Evolutionary conservation across 92 coral and sea anemone genomes (phyloP).

Genomic region (Muricea muricata): DNA sequence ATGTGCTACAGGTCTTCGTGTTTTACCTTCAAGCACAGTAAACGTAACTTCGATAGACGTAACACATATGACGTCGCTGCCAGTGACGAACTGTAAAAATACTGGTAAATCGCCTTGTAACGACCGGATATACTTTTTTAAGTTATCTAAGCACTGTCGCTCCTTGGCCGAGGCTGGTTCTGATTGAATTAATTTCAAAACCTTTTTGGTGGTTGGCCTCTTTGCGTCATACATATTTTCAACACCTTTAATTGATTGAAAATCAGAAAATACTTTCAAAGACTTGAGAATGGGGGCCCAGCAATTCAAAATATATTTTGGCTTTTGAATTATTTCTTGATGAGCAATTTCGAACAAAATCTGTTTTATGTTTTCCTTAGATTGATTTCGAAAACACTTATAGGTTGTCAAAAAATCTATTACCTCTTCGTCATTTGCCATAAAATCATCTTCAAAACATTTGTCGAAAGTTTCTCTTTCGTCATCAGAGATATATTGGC

Average conservation of each 20-base stretch:
- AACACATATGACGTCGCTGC: slow-evolving; percentile 50
- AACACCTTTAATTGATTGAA: slow-evolving; percentile 4
- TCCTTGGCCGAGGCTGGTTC: slow-evolving; percentile 49
- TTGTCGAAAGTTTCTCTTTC: slow-evolving; percentile 48
- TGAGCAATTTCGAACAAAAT: slow-evolving; percentile 43
- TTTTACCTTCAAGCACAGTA: slow-evolving; percentile 36
- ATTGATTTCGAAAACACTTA: slow-evolving; percentile 44
- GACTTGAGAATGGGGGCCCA: slow-evolving; percentile 43
- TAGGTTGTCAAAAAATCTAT: slow-evolving; percentile 47
- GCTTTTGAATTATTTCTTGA: slow-evolving; percentile 49
- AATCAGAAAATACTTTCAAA: background rate
- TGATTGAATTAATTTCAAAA: slow-evolving; percentile 38
- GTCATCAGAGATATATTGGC: slow-evolving; percentile 39
- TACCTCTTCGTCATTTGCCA: slow-evolving; percentile 41
- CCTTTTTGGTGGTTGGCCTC: slow-evolving; percentile 39
- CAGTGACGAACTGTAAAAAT: slow-evolving; percentile 57
- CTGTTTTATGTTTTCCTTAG: slow-evolving; percentile 38
- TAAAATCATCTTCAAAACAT: slow-evolving; percentile 37
- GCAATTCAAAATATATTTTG: slow-evolving; percentile 33
- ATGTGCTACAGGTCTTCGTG: slow-evolving; percentile 58
- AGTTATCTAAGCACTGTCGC: slow-evolving; percentile 47
- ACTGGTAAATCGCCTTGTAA: slow-evolving; percentile 39
- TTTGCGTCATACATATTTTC: slow-evolving; percentile 23
- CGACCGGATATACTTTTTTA: slow-evolving; percentile 45
- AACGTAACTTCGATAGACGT: slow-evolving; percentile 48